phyloP scores from a whole-genome alignment of 2,888 invertebrate species.

The Meghimatium bilineatum region DNA sequence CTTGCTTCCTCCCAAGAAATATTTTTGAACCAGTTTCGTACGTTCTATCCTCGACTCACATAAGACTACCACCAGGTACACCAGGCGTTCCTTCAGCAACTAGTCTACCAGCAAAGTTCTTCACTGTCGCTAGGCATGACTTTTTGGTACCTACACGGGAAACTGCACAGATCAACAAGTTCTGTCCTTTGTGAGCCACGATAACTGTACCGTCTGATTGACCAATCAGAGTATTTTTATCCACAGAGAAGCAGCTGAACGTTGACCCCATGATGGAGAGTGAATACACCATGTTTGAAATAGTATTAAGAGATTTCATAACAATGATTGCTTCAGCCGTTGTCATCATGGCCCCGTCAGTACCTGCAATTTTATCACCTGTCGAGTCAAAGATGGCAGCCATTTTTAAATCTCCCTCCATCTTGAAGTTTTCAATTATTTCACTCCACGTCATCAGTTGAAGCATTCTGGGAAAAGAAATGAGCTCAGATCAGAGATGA shows the following conservation, averaged over 20 bases:
- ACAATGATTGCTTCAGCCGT: slow-evolving; percentile 44
- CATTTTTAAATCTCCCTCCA: slow-evolving; percentile 53
- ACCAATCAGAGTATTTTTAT: slow-evolving; percentile 52
- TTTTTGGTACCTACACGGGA: slow-evolving; percentile 21
- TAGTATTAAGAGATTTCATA: slow-evolving; percentile 39
- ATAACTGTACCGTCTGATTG: slow-evolving; percentile 45
- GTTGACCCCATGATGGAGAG: slow-evolving; percentile 49
- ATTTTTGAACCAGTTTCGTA: too few relatives aligned
- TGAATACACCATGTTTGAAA: slow-evolving; percentile 45
- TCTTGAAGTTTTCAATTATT: slow-evolving; percentile 54
- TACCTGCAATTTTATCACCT: slow-evolving; percentile 53
- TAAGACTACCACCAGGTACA: slow-evolving; percentile 48
- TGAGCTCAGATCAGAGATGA: neutral
- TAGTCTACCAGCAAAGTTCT: slow-evolving; percentile 51
- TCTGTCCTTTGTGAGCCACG: slow-evolving; percentile 49
- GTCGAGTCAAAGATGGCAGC: slow-evolving; percentile 55
- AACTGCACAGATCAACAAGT: slow-evolving; percentile 53
- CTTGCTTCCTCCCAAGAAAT: too few relatives aligned
- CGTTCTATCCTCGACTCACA: too few relatives aligned
- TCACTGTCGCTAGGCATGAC: slow-evolving; percentile 53
- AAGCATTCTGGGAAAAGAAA: slow-evolving; percentile 51
- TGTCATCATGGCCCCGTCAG: slow-evolving; percentile 45
- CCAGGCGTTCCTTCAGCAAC: slow-evolving; percentile 47
- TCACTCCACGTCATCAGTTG: slow-evolving; percentile 58
- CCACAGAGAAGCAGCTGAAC: slow-evolving; percentile 52